Evolutionary conservation across 2,113 vertebrate genomes (phyloP).

Genomic region (Cygnus buccinator): DNA sequence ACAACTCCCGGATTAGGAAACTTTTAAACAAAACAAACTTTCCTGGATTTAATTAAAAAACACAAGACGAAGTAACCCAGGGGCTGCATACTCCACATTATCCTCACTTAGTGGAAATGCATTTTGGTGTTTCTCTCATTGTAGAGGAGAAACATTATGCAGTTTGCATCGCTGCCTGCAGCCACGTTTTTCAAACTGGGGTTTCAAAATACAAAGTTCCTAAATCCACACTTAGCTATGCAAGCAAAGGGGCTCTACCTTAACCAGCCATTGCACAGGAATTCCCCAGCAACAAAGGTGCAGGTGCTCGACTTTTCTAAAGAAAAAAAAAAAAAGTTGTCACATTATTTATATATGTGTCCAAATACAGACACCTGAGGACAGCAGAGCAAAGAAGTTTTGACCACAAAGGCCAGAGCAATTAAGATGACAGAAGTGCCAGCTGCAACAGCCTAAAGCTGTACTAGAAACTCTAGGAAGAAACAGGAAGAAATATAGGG

Average conservation of each 20-base stretch:
- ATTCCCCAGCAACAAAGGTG: background rate
- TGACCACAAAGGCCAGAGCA: background rate
- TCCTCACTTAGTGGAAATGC: background rate
- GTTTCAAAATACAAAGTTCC: constrained; percentile 5
- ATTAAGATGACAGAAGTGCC: background rate
- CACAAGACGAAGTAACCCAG: constrained; percentile 8
- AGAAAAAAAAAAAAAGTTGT: background rate
- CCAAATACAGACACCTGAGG: background rate
- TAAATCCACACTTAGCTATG: background rate
- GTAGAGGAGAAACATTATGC: background rate
- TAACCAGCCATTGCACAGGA: background rate
- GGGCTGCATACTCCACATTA: constrained; percentile 23
- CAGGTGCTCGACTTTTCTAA: background rate
- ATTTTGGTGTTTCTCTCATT: constrained; percentile 6
- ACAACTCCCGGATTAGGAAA: background rate
- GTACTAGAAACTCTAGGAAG: background rate
- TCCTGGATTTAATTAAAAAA: constrained; percentile 26
- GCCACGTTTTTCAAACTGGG: background rate
- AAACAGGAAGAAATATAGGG: background rate
- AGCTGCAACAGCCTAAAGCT: background rate
- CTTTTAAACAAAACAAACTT: constrained; percentile 4
- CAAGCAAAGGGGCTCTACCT: background rate
- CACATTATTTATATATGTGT: background rate
- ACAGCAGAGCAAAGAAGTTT: background rate
- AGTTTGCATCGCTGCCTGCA: background rate